Conservation (phyloP, 2,113 vertebrate species). For the Neogobius melanostomus region DNA sequence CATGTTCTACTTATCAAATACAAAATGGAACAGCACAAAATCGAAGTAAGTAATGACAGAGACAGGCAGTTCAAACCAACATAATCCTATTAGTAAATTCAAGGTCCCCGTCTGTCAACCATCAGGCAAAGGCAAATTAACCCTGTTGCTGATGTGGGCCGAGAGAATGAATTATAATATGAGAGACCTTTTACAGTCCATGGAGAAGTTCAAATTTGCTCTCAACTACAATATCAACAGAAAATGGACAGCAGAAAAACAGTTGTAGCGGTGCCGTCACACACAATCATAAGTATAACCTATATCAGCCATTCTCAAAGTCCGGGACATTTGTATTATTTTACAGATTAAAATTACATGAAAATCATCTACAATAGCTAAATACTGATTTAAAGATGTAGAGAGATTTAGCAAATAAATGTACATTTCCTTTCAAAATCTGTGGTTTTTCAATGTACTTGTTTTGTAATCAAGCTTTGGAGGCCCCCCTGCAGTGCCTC, state of each 20-base stretch:
- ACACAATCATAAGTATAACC: constrained; percentile 26
- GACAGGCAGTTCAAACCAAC: constrained; percentile 44
- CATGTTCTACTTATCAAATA: constrained; percentile 9
- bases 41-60: constrained; percentile 20
- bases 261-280: constrained; percentile 4
- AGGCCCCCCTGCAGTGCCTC: no score
- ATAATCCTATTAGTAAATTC: constrained; percentile 56
- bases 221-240: no score
- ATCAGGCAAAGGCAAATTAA: constrained; percentile 22
- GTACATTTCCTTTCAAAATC: no score
- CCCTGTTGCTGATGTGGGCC: constrained; percentile 2
- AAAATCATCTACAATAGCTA: no score
- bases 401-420: no score
- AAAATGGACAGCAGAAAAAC: not conserved
- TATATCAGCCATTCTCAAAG: no score
- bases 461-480: no score
- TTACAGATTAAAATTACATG: no score
- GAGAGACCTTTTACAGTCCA: not conserved
- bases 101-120: constrained; percentile 37
- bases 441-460: no score
- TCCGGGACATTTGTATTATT: no score
- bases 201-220: not conserved
- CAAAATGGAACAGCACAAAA: constrained; percentile 36
- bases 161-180: not conserved
- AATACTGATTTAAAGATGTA: no score